Conservation (phyloP, 2,797 vertebrate genomes). For the Liparis tanakae region DNA sequence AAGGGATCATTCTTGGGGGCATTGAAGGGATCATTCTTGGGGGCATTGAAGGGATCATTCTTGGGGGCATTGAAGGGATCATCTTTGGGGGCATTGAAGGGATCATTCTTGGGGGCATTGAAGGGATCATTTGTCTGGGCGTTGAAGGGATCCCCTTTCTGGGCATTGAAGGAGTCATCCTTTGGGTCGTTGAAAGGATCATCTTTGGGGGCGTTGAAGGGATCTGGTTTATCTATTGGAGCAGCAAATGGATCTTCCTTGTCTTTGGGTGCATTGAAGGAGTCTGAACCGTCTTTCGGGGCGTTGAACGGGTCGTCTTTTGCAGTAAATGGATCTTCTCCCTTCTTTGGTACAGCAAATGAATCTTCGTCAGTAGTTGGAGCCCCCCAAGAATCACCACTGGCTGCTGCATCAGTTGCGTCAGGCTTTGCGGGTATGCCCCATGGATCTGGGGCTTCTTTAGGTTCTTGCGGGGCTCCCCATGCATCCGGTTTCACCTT, state of each 20-base stretch:
- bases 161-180: slow-evolving; percentile 17
- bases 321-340: slow-evolving; percentile 50
- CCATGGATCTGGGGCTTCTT: slow-evolving; percentile 79
- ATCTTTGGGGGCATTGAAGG: slow-evolving; percentile 32
- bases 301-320: slow-evolving; percentile 57
- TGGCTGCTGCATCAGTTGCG: slow-evolving; percentile 33
- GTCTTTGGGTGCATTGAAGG: slow-evolving; percentile 49
- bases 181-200: slow-evolving; percentile 55
- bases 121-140: slow-evolving; percentile 46
- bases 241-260: slow-evolving; percentile 54
- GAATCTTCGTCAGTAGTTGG: slow-evolving; percentile 33
- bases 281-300: slow-evolving; percentile 40
- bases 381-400: slow-evolving; percentile 68
- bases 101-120: too few species aligned
- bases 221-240: slow-evolving; percentile 50
- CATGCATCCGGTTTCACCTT: slow-evolving; percentile 52
- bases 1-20: slow-evolving; percentile 46
- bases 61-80: slow-evolving; percentile 27
- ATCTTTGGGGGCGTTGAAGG: slow-evolving; percentile 56
- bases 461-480: slow-evolving; percentile 56
- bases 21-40: slow-evolving; percentile 43
- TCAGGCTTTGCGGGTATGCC: slow-evolving; percentile 64
- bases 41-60: slow-evolving; percentile 32
- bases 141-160: slow-evolving; percentile 35
- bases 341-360: slow-evolving; percentile 43